These are phyloP conservation scores for Hyperopisus bebe DNA, from an alignment of 2,113 vertebrate genomes.

Conservation along the genomic window DNA sequence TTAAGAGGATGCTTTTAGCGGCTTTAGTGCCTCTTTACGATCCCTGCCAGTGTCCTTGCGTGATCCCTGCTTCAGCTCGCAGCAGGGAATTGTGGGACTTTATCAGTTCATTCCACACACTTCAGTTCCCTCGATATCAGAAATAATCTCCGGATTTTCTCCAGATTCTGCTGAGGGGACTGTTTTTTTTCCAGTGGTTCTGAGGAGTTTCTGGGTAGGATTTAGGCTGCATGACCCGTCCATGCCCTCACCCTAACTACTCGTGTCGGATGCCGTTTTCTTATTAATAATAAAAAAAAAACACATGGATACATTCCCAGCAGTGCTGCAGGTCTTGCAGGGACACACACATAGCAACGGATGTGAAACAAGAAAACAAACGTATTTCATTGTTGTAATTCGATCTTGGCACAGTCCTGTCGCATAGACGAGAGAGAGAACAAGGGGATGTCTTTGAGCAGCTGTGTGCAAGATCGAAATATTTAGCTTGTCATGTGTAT, in stretches of 20 bases:
- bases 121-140: slow-evolving; percentile 13
- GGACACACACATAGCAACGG: not conserved
- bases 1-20: not conserved
- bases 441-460: not conserved
- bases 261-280: not conserved
- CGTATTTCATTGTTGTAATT: not conserved
- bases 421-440: not conserved
- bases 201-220: not conserved
- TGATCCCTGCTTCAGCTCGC: not conserved
- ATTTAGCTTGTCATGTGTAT: not conserved
- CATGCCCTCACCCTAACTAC: not conserved
- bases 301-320: not conserved
- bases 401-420: not conserved
- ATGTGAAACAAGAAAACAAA: not conserved
- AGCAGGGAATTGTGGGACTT: not conserved
- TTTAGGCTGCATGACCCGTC: not conserved
- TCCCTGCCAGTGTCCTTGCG: not conserved
- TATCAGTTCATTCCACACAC: slow-evolving; percentile 1
- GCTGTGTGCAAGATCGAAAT: not conserved
- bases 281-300: not conserved
- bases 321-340: not conserved
- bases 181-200: not conserved
- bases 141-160: slow-evolving; percentile 15
- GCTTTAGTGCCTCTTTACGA: not conserved
- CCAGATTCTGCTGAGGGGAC: not conserved